Evolutionary conservation across 2,113 vertebrate species (phyloP).

Genomic region (Elgaria multicarinata): DNA sequence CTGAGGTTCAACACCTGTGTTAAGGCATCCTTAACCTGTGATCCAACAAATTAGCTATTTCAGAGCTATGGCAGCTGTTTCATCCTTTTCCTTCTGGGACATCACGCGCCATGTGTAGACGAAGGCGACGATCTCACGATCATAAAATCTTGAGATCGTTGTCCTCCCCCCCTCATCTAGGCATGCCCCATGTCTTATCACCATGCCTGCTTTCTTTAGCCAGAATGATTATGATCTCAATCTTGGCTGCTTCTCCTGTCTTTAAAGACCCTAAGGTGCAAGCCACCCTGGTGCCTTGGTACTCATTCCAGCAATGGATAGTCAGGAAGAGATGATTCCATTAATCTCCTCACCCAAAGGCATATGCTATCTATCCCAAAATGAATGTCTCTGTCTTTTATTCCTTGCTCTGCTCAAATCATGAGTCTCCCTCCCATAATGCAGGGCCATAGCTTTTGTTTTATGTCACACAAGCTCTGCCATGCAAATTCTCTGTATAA

Average conservation of each 20-base stretch:
- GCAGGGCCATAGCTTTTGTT: slow-evolving; percentile 20
- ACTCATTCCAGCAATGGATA: not conserved
- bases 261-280: not conserved
- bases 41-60: too few relatives aligned
- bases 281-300: not conserved
- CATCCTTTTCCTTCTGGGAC: too few relatives aligned
- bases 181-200: not conserved
- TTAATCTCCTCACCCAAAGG: not conserved
- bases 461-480: not conserved
- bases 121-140: too few relatives aligned
- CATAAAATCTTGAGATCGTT: too few relatives aligned
- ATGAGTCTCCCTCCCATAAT: not conserved
- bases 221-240: not conserved
- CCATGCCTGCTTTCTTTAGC: not conserved
- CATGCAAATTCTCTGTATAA: not conserved
- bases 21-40: not conserved
- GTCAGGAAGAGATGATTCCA: not conserved
- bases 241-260: not conserved
- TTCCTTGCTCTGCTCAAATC: not conserved
- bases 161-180: too few relatives aligned
- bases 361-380: not conserved
- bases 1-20: too few relatives aligned
- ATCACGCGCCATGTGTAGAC: too few relatives aligned
- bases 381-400: not conserved
- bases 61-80: too few relatives aligned